These are phyloP conservation scores for Nannobrachium achirus DNA, from an alignment of 2,113 vertebrate species.

Conservation along the genomic window DNA sequence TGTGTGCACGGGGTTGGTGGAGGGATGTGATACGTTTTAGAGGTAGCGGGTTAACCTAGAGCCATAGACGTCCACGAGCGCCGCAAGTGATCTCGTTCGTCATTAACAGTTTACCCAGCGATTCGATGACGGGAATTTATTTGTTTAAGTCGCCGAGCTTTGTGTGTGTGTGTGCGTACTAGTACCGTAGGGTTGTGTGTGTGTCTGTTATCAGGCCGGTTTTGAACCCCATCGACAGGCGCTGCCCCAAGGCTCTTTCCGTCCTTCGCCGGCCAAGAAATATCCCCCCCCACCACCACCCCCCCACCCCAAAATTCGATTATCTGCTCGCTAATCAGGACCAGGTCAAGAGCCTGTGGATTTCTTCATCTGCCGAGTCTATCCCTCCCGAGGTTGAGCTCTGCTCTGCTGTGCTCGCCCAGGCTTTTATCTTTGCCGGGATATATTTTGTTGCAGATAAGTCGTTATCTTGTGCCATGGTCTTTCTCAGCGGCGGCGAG, in stretches of 20 bases:
- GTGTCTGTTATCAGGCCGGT: constrained; percentile 39
- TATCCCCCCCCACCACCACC: constrained; percentile 66
- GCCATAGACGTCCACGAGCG: constrained; percentile 30
- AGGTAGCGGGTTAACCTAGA: constrained; percentile 19
- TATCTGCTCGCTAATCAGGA: constrained; percentile 93
- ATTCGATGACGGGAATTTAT: constrained; percentile 34
- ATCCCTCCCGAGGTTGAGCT: constrained; percentile 18
- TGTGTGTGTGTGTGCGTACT: too few species aligned
- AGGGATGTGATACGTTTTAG: background rate
- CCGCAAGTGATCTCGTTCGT: constrained; percentile 26
- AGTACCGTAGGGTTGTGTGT: too few species aligned
- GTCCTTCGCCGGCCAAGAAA: constrained; percentile 81
- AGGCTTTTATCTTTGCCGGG: constrained; percentile 26
- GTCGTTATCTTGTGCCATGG: constrained; percentile 56
- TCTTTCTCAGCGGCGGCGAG: constrained; percentile 56
- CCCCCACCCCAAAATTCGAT: constrained; percentile 87
- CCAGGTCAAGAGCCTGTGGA: constrained; percentile 85
- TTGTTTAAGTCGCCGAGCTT: constrained; percentile 26
- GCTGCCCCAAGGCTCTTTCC: constrained; percentile 82
- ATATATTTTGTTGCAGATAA: constrained; percentile 1
- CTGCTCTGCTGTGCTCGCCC: constrained; percentile 25
- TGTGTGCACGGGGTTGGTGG: constrained; percentile 29
- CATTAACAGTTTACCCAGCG: constrained; percentile 31
- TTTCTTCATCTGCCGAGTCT: constrained; percentile 59
- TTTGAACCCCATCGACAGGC: constrained; percentile 55